phyloP scores from a whole-genome alignment of 2,888 invertebrate species.

The Apamea epomidion region DNA sequence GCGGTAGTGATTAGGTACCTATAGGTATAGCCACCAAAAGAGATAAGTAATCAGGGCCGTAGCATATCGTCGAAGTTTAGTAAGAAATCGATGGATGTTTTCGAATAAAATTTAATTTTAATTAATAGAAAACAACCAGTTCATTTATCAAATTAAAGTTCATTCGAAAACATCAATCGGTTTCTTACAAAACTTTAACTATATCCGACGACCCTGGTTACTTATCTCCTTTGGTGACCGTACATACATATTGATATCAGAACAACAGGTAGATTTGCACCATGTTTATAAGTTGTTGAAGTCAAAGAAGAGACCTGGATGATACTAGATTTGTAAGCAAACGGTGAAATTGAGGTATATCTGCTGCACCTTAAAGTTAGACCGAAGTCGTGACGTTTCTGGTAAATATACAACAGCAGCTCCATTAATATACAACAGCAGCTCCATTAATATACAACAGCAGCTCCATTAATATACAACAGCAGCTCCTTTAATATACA shows the following conservation, averaged over 20 bases:
- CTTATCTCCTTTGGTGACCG: too few relatives aligned
- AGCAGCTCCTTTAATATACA: too few relatives aligned
- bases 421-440: neutral
- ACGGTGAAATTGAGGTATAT: neutral
- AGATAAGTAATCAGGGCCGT: too few relatives aligned
- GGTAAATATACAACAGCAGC: neutral
- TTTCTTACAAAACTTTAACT: too few relatives aligned
- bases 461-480: too few relatives aligned
- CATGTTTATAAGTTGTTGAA: constrained; percentile 1
- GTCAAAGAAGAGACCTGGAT: neutral
- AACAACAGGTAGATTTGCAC: neutral
- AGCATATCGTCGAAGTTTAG: too few relatives aligned
- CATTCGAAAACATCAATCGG: too few relatives aligned
- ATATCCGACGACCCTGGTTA: too few relatives aligned
- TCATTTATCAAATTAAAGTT: too few relatives aligned
- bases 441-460: neutral
- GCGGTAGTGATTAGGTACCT: neutral
- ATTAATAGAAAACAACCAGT: too few relatives aligned
- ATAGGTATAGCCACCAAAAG: neutral
- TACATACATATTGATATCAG: neutral
- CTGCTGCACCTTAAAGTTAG: neutral
- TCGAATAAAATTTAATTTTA: too few relatives aligned
- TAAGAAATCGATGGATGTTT: too few relatives aligned
- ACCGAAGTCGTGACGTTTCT: neutral
- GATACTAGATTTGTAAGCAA: neutral